Base-by-base conservation (phyloP, 2,888 invertebrate species). In the Pomacea canaliculata region DNA sequence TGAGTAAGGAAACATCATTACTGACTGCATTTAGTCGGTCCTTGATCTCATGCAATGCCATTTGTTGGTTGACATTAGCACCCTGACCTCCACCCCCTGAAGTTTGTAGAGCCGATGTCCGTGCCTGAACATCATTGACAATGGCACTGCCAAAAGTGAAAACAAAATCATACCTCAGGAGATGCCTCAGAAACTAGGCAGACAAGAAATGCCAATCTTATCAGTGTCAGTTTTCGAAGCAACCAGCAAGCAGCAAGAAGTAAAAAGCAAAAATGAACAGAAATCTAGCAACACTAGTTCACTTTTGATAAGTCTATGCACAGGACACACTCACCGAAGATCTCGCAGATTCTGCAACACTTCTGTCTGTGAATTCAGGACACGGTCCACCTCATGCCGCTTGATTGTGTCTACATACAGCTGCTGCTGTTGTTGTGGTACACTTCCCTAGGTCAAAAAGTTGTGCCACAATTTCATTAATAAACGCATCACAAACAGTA, bases 301-400 rank as follows among this genome's bases (percentile, higher is more conserved):
- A 13, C 16, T 2, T 4, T 8, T 7, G 51, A 56, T 16, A 56
- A 56, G 51, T 60, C 60, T 60, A 37, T 0, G 12, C 12, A 37
- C 27, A 68, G 37, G 68, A 27, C 19, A 12, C 16, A 10, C 92
- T 92, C 87, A 95, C 95, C 94, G 95, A 82, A 97, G 93, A 89
- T 98, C 98, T 13, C 95, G 93, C 49, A 96, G 93, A 51, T 95
- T 94, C 85, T 94, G 94, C 79, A 96, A 92, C 84, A 98, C 93
- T 76, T 95, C 93, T 88, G 97, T 95, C 89, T 97, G 96, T 91
- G 96, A 96, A 82, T 94, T 94, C 51, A 97, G 92, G 65, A 98
- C 92, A 70, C 94, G 93, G 87, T 97, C 97, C 82, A 98, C 96
- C 92, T 99, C 98, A 88, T 96, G 95, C 10, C 97, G 92, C 37